phyloP scores from a whole-genome alignment of 2,113 vertebrate species.

The Serilophus lunatus region DNA sequence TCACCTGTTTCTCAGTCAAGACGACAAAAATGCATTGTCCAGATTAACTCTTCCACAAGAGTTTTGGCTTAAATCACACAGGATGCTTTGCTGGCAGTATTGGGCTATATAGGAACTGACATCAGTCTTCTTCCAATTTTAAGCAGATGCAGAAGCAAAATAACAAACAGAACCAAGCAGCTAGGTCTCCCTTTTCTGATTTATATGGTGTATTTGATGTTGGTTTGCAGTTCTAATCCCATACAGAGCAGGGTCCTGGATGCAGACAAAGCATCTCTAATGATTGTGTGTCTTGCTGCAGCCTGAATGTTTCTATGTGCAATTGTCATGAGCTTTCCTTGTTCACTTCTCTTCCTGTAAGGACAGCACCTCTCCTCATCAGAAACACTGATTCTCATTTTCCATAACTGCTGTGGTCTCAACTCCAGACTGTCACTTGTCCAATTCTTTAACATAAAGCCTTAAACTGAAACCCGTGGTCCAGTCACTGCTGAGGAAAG shows the following conservation, averaged over 20 bases:
- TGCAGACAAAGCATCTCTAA: background rate
- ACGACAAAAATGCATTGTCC: background rate
- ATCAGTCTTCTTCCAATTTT: background rate
- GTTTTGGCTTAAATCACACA: background rate
- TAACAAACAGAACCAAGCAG: background rate
- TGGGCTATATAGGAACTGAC: background rate
- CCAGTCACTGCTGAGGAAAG: conserved; percentile 29
- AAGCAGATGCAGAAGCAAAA: background rate
- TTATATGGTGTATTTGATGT: fast-evolving
- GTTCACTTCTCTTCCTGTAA: background rate
- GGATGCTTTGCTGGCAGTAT: background rate
- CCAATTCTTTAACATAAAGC: background rate
- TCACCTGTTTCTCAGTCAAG: background rate
- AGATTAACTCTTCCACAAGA: background rate
- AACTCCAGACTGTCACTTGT: background rate
- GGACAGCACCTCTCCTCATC: background rate
- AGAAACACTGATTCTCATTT: conserved; percentile 13
- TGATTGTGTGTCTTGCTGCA: background rate
- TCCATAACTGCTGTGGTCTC: background rate
- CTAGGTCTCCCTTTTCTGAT: background rate
- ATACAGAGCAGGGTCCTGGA: background rate
- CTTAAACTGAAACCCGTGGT: background rate
- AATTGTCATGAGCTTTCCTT: background rate
- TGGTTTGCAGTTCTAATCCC: background rate
- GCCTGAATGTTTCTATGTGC: background rate